Conservation (phyloP, 1,140 invertebrate species). For the Drosophila tani region DNA sequence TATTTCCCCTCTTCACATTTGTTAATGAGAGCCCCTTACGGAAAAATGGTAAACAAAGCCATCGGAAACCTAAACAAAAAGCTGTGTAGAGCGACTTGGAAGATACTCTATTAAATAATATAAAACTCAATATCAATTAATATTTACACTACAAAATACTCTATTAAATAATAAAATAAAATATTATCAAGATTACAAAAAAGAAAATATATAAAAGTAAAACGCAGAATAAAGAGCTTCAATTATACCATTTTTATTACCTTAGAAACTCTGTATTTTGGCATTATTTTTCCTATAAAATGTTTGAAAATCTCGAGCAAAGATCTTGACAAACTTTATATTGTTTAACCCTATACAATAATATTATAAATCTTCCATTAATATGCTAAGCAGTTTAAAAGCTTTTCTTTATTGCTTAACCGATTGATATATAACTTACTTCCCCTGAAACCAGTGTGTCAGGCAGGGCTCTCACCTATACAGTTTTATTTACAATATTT, state of each 20-base stretch:
- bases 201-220: no score
- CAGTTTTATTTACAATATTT: conserved; percentile 3
- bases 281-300: no score
- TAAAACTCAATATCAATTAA: no score
- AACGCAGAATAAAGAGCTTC: no score
- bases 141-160: no score
- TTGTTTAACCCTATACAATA: no score
- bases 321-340: no score
- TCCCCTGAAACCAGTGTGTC: conserved; percentile 3
- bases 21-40: conserved; percentile 24
- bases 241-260: no score
- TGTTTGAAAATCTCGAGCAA: no score
- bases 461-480: background rate
- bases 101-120: conserved; percentile 2
- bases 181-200: no score
- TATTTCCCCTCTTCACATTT: conserved; percentile 20
- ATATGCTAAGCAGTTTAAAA: background rate
- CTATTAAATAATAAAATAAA: no score
- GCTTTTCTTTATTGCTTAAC: background rate
- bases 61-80: conserved; percentile 3
- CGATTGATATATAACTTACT: background rate
- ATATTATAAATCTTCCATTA: background rate
- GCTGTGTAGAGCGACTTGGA: background rate
- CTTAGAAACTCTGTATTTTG: no score
- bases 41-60: conserved; percentile 20